Conservation (phyloP, 2,113 vertebrate genomes). For the Prolemur simus region DNA sequence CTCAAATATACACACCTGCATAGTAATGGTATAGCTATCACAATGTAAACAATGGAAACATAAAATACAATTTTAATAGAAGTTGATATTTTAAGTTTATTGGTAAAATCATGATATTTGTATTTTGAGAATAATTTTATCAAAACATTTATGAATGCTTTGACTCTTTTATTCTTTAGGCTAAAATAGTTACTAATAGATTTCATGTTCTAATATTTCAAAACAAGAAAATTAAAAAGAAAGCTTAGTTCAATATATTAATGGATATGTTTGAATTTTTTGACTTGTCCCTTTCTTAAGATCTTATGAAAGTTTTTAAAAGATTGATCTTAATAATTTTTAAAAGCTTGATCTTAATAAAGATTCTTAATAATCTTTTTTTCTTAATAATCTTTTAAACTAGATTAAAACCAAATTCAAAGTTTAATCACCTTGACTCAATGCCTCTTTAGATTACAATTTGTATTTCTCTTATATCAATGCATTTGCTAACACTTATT, state of each 20-base stretch:
- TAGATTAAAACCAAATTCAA: neutral
- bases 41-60: conserved; percentile 68
- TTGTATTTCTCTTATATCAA: neutral
- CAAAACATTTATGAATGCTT: conserved; percentile 32
- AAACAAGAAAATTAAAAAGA: neutral
- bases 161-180: conserved; percentile 58
- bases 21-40: conserved; percentile 52
- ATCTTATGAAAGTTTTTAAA: neutral
- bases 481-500: neutral
- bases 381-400: neutral
- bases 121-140: conserved; percentile 11
- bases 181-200: neutral
- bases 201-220: neutral
- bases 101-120: conserved; percentile 62
- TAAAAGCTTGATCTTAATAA: neutral
- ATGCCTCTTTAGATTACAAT: neutral
- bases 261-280: neutral
- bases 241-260: neutral
- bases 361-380: neutral
- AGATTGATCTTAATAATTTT: too few relatives aligned
- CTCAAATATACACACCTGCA: conserved; percentile 55
- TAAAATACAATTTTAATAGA: conserved; percentile 65
- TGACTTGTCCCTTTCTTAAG: neutral
- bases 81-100: conserved; percentile 70
- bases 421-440: neutral